Conservation (phyloP, 2,888 invertebrate genomes). For the Celastrina argiolus region DNA sequence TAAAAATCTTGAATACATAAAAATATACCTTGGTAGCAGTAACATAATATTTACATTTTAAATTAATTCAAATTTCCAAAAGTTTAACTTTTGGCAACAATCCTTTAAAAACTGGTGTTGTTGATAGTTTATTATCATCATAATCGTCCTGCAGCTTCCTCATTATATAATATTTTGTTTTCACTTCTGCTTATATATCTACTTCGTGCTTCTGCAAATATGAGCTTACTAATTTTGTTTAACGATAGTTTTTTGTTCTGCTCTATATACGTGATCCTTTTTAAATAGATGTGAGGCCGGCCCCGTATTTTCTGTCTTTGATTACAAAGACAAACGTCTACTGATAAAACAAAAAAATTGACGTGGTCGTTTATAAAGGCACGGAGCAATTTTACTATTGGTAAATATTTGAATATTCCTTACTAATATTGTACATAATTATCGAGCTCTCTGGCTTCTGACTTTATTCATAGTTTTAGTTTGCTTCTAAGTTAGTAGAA, state of each 20-base stretch:
- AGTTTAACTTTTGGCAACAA: too few species aligned
- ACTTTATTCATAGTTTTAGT: too few species aligned
- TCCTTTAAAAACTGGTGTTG: too few species aligned
- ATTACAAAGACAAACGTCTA: constrained; percentile 9
- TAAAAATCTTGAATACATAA: too few species aligned
- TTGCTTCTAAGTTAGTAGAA: too few species aligned
- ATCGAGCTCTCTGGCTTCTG: too few species aligned
- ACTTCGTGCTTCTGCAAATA: neutral
- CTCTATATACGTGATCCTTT: neutral
- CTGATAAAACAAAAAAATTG: constrained; percentile 10
- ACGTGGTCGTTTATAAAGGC: constrained; percentile 12
- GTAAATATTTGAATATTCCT: neutral
- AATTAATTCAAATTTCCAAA: too few species aligned
- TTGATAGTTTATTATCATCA: too few species aligned
- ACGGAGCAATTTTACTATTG: neutral
- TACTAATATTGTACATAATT: neutral
- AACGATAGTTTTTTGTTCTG: neutral
- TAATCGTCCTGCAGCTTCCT: too few species aligned
- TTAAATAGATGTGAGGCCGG: neutral
- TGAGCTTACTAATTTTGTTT: neutral
- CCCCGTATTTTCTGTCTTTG: neutral
- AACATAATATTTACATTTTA: too few species aligned
- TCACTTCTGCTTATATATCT: too few species aligned
- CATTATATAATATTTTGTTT: neutral
- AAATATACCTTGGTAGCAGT: too few species aligned